Base-by-base conservation (phyloP, 1,140 invertebrate genomes). In the Lordiphosa stackelbergi region DNA sequence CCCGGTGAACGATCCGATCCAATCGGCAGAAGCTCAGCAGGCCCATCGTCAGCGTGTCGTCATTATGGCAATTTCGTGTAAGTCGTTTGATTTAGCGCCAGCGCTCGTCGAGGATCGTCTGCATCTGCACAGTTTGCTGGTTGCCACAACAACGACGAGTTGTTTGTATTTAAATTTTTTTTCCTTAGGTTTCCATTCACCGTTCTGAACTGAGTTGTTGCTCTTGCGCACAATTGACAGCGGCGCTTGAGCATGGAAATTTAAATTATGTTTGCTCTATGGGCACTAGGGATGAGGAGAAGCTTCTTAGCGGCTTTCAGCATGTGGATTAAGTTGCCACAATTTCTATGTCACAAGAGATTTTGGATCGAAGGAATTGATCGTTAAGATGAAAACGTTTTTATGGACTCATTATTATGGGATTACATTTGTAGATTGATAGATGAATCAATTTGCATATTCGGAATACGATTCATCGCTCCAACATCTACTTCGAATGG, bases 11-110 rank as follows among this genome's bases (percentile, higher is more conserved):
- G 60, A 58, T 41, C 37, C 31, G 19, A 31, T 31, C 28, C 28
- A 31, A 31, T 31, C 28, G 28, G 28, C 28, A 31, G 28, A 31
- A 31, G 28, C 28, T 31, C 28, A 31, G 28, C 28, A 8, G 28
- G 28, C 28, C 28, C 28, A 31, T 31, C 28, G 28, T 31, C 24
- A 22, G 35, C 37, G 51, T 70, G 69, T 69, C 70, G 66, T 81
- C 74, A 74, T 81, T 81, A 81, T 79, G 75, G 74, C 70, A 71
- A 79, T 81, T 81, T 79, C 70, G 75, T 81, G 74, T 64, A 65
- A 66, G 53, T 63, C 66, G 75, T 68, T 79, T 79, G 74, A 79
- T 79, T 79, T 79, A 79, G 70, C 74, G 75, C 75, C 69, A 78
- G 45, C 34, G 38, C 31, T 28, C 35, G 36, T 22, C 22, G 54